Percentiles rank a stretch among this genome's conserved stretches.
Conservation (phyloP, 2,797 vertebrate species). For the Ptychobarbus kaznakovi region DNA sequence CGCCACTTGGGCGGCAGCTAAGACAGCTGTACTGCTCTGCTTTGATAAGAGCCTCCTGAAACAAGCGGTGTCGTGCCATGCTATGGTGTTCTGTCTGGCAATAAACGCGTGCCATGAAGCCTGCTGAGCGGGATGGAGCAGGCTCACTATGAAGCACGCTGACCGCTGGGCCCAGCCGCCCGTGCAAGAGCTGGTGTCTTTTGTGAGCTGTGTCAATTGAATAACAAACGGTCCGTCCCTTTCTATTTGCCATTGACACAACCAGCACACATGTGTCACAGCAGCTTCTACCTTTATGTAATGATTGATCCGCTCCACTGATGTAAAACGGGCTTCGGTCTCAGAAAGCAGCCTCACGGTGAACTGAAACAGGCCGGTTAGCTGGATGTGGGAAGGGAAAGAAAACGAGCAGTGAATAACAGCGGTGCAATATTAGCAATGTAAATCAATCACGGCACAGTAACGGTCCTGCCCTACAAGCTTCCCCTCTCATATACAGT, state of each 20-base stretch:
- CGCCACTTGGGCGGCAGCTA: neutral
- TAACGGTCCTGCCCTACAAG: neutral
- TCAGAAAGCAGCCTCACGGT: constrained; percentile 78
- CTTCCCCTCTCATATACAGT: neutral
- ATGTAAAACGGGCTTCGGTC: constrained; percentile 84
- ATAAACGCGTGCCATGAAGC: constrained; percentile 60
- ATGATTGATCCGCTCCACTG: constrained; percentile 85
- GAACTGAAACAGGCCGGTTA: constrained; percentile 85
- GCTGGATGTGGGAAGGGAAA: constrained; percentile 61
- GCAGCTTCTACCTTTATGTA: constrained; percentile 80
- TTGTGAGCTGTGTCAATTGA: constrained; percentile 27
- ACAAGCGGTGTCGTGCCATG: constrained; percentile 61
- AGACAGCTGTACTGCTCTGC: constrained; percentile 31
- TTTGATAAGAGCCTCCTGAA: constrained; percentile 62
- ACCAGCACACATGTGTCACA: constrained; percentile 34
- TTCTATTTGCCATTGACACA: constrained; percentile 20
- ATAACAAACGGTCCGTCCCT: constrained; percentile 34
- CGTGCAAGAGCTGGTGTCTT: constrained; percentile 19
- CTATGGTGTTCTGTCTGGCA: constrained; percentile 56
- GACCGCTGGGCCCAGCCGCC: constrained; percentile 9
- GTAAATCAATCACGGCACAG: neutral
- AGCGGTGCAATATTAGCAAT: neutral
- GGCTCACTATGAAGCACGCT: constrained; percentile 25
- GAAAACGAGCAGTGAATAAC: constrained; percentile 46
- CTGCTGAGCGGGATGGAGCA: constrained; percentile 42